Evolutionary conservation across 2,888 invertebrate species (phyloP).

Genomic region (Amblyjoppa fuscipennis): DNA sequence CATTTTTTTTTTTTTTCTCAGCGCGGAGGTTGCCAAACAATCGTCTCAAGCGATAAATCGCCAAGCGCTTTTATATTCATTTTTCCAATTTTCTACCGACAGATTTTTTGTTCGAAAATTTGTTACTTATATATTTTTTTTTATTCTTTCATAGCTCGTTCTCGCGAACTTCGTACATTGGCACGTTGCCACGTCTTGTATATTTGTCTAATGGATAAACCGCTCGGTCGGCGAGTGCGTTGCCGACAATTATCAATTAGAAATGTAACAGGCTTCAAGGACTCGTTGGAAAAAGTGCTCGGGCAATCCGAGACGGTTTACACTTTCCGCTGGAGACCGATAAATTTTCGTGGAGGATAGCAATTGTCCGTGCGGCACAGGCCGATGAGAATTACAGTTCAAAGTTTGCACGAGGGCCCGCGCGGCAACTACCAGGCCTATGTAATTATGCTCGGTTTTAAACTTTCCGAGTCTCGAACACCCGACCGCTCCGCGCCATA

Average conservation of each 20-base stretch:
- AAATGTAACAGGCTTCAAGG: background rate
- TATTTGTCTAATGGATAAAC: no score
- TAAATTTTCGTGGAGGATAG: constrained; percentile 14
- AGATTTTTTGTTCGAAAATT: no score
- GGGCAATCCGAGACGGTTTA: constrained; percentile 21
- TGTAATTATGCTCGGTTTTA: constrained; percentile 6
- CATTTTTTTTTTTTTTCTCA: no score
- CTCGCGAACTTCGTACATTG: no score
- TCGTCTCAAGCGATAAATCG: no score
- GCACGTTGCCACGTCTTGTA: no score
- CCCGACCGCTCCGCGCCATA: background rate
- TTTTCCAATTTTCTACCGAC: no score
- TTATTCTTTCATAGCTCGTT: no score
- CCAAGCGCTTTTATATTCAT: no score
- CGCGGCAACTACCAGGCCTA: constrained; percentile 2
- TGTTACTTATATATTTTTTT: no score
- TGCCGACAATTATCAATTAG: background rate
- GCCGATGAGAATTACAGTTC: constrained; percentile 30
- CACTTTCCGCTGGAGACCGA: constrained; percentile 8
- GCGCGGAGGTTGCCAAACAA: no score
- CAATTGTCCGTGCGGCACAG: constrained; percentile 10
- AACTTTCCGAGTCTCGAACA: constrained; percentile 37
- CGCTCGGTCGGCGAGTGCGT: background rate
- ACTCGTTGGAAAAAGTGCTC: background rate
- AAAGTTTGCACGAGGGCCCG: constrained; percentile 16